Evolutionary conservation across 2,797 vertebrate species (phyloP), one percentile per base, ranked within the genome.

Genomic region (Enteromius paludinosus): DNA sequence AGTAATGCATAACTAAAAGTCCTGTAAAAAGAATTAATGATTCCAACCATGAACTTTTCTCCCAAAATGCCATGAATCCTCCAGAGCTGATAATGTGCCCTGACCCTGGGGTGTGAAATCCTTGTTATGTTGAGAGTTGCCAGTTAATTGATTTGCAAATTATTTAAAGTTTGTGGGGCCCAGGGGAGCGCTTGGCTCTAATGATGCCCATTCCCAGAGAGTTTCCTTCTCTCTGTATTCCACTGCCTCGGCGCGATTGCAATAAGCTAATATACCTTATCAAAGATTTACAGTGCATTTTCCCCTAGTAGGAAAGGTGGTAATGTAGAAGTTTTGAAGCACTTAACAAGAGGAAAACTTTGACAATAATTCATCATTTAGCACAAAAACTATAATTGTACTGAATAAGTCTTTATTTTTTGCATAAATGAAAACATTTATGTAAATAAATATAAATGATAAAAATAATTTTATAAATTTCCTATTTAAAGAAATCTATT

Each of bases 101-200:
- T 94, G 94, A 96, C 96, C 96, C 94, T 85, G 80, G 92, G 95
- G 96, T 96, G 95, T 97, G 96, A 97, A 97, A 96, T 92, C 91
- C 96, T 92, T 94, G 95, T 96, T 96, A 96, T 94, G 93, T 95
- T 93, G 93, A 95, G 95, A 97, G 97, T 96, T 62, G 89, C 94
- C 93, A 95, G 95, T 97, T 99, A 98, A 98, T 98, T 97, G 96
- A 98, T 98, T 98, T 89, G 94, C 96, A 97, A 97, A 98, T 99
- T 97, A 98, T 97, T 96, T 96, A 97, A 97, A 98, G 96, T 98
- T 97, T 97, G 96, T 94, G 93, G 93, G 90, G 91, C 96, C 94
- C 96, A 89, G 87, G 95, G 96, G 97, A 97, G 95, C 90, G 92
- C 94, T 97, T 90, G 88, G 68, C 89, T 94, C 92, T 95, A 95